Evolutionary conservation across 30 jellyfish, hydroid and myxozoan species (phyloP).

Genomic region (Haliclystus octoradiatus): DNA sequence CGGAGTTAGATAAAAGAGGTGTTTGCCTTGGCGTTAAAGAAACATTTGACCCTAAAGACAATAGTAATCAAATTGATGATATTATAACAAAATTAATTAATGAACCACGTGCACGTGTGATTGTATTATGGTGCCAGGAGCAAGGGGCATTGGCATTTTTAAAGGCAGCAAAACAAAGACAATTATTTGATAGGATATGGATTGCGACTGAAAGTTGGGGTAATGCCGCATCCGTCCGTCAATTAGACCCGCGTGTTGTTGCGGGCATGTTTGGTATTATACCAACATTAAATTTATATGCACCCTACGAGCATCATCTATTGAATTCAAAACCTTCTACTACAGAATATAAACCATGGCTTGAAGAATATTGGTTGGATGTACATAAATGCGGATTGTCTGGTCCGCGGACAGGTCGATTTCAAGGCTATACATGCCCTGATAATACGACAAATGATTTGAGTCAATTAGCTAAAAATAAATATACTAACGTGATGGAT

Average conservation of each 20-base stretch:
- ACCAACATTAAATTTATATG: constrained; percentile 54
- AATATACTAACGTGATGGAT: constrained; percentile 79
- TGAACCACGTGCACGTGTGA: constrained; percentile 58
- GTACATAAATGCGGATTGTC: constrained; percentile 12
- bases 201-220: constrained; percentile 99
- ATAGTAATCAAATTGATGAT: constrained; percentile 9
- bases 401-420: neutral
- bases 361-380: constrained; percentile 58
- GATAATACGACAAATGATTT: neutral
- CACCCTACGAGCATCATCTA: constrained; percentile 49
- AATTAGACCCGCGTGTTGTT: constrained; percentile 64
- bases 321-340: constrained; percentile 37
- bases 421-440: constrained; percentile 19
- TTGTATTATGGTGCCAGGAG: constrained; percentile 88
- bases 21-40: constrained; percentile 79
- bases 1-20: constrained; percentile 40
- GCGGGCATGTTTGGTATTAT: constrained; percentile 87
- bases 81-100: constrained; percentile 28
- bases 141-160: constrained; percentile 71
- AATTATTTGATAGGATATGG: constrained; percentile 70
- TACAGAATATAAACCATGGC: constrained; percentile 75
- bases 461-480: constrained; percentile 47
- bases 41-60: constrained; percentile 45
- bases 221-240: constrained; percentile 22
- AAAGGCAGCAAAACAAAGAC: constrained; percentile 53